phyloP scores from a whole-genome alignment of 2,888 invertebrate species.

The Lochmaea capreae region DNA sequence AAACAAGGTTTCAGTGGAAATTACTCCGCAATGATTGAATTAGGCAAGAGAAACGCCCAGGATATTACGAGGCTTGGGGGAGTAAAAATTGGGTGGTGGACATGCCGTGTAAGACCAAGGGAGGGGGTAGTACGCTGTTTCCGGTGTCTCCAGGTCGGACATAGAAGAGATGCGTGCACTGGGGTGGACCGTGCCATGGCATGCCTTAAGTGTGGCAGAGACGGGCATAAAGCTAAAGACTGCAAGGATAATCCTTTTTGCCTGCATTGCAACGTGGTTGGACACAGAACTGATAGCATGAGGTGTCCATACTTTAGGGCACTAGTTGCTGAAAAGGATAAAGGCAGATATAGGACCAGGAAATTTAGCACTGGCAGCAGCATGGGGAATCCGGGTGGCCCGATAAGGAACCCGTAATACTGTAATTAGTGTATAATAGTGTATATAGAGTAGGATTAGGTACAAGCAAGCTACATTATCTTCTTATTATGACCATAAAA shows the following conservation, averaged over 20 bases:
- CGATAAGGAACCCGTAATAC: not conserved
- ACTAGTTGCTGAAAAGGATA: slow-evolving; percentile 7
- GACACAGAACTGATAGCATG: slow-evolving; percentile 26
- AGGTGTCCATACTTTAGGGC: slow-evolving; percentile 20
- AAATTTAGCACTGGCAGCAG: not conserved
- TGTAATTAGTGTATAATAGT: not conserved
- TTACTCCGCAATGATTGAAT: not conserved
- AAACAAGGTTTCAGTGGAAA: not conserved
- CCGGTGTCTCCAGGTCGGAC: slow-evolving; percentile 27
- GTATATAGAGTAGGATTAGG: not conserved
- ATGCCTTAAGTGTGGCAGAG: slow-evolving; percentile 32
- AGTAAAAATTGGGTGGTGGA: slow-evolving; percentile 1
- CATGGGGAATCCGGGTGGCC: not conserved
- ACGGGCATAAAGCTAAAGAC: slow-evolving; percentile 21
- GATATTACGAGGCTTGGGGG: not conserved
- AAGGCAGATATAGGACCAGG: not conserved
- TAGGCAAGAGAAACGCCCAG: not conserved
- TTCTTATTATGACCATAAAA: not conserved
- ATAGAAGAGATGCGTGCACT: slow-evolving; percentile 9
- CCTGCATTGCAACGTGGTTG: slow-evolving; percentile 3
- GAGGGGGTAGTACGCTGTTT: not conserved
- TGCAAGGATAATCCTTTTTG: slow-evolving; percentile 16
- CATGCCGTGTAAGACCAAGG: not conserved
- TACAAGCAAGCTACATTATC: not conserved
- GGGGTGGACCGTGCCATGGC: slow-evolving; percentile 15